Evolutionary conservation across 2,888 invertebrate genomes (phyloP).

Genomic region (Fragum sueziense): DNA sequence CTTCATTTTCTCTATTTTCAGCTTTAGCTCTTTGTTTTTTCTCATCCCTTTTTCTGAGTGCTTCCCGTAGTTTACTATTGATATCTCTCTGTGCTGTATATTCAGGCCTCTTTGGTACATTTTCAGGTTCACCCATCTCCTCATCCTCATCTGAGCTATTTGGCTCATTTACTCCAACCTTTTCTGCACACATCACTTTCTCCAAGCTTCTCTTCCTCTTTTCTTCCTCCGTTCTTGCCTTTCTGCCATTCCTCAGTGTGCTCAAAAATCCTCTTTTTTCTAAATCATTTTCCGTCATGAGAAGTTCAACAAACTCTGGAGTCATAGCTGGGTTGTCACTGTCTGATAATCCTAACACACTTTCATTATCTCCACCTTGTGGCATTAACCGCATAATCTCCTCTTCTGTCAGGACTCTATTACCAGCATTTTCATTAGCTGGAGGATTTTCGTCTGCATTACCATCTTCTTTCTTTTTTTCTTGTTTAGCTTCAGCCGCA

Average conservation of each 20-base stretch:
- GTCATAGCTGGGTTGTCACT: neutral
- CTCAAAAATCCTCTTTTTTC: neutral
- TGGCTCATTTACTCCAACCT: neutral
- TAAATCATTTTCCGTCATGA: neutral
- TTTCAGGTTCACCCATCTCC: neutral
- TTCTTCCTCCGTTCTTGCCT: neutral
- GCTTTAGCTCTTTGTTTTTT: neutral
- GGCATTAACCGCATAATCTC: neutral
- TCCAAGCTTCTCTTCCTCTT: neutral
- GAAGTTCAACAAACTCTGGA: neutral
- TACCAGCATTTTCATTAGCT: neutral
- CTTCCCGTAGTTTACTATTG: neutral
- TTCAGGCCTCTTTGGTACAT: neutral
- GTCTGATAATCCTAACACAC: neutral
- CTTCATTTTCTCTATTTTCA: neutral
- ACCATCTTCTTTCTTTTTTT: neutral
- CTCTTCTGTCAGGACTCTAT: neutral
- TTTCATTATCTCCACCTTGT: neutral
- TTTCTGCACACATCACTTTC: neutral
- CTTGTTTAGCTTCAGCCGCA: neutral
- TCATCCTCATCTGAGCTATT: neutral
- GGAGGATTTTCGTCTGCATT: no score
- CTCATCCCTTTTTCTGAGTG: neutral
- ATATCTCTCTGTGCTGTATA: neutral
- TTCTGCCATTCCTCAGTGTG: neutral